Base-by-base conservation (phyloP, 2,797 vertebrate genomes). In the Pygocentrus nattereri region DNA sequence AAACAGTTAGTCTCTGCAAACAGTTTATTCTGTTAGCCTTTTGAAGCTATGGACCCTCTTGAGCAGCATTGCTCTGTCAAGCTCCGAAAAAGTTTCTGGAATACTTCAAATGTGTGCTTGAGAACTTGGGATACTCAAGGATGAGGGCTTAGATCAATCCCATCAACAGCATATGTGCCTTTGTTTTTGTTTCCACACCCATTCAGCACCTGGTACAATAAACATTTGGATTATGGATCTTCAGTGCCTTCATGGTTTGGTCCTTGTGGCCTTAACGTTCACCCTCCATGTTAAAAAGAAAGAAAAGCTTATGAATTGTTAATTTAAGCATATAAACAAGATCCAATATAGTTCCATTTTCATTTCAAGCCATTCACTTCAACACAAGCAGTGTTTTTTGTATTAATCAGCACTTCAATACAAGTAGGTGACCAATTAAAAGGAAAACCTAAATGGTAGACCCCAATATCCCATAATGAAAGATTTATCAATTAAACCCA, bases 111-210 rank as follows among this genome's bases (percentile, higher is more conserved):
- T 18, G n/a, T 49, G 41, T 47, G 49, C 41, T 69, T 68, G 31
- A 68, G 65, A n/a, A 69, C 19, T 47, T 69, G 4, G 5, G 54
- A 41, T 73, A 56, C 19, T 54, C 30, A 73, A 56, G 30, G 19
- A 23, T 34, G 19, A 73, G 19, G 30, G 50, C 30, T 73, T 56
- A 73, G 50, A 56, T 73, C 70, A 73, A 73, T 0, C 50, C 49
- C 50, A 73, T 73, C 30, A 73, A 54, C 70, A 73, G 25, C 16
- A 54, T 72, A 13, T 23, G 54, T 23, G 10, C 6, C 10, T 73
- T n/a, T 73, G 18, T 30, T 44, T 23, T 47, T 69, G 67, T 47
- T 44, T 27, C 41, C 23, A 69, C 38, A 69, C 13, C 41, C 41
- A 23, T 15, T 69, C 38, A 69, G 41, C 67, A 44, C 21, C 23